Conservation (phyloP, 2,113 vertebrate genomes). For the Irena cyanogastra region DNA sequence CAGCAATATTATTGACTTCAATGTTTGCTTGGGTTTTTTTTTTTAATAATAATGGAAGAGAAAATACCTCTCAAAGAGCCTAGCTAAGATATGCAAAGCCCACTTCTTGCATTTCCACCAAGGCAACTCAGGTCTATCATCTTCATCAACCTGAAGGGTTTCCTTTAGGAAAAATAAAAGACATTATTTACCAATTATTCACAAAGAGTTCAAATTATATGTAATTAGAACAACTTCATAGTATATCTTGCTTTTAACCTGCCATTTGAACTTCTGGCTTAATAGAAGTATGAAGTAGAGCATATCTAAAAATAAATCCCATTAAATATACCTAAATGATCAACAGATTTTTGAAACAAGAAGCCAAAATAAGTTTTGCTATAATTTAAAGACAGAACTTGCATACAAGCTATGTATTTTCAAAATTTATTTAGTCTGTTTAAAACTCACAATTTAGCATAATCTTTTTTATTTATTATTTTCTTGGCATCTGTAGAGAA, state of each 20-base stretch:
- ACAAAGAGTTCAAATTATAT: background rate
- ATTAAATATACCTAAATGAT: background rate
- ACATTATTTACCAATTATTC: background rate
- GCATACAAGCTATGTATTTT: background rate
- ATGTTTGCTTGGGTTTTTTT: background rate
- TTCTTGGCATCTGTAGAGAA: background rate
- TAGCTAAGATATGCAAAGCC: slow-evolving; percentile 97
- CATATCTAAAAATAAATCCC: background rate
- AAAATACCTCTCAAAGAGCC: slow-evolving; percentile 93
- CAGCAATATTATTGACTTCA: background rate
- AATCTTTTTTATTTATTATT: background rate
- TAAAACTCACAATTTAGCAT: background rate
- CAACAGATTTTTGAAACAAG: background rate
- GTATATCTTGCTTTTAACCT: background rate
- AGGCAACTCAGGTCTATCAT: slow-evolving; percentile 92
- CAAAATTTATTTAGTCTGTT: background rate
- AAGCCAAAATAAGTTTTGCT: background rate
- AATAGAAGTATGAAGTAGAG: background rate
- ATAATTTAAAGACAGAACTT: background rate
- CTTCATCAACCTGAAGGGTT: slow-evolving; percentile 96
- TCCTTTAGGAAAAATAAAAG: slow-evolving; percentile 71
- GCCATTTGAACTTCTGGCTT: background rate
- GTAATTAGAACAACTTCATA: background rate
- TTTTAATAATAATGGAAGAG: background rate
- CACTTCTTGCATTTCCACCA: slow-evolving; percentile 99